Conservation (phyloP, 2,888 invertebrate species). For the Nemoura dubitans region DNA sequence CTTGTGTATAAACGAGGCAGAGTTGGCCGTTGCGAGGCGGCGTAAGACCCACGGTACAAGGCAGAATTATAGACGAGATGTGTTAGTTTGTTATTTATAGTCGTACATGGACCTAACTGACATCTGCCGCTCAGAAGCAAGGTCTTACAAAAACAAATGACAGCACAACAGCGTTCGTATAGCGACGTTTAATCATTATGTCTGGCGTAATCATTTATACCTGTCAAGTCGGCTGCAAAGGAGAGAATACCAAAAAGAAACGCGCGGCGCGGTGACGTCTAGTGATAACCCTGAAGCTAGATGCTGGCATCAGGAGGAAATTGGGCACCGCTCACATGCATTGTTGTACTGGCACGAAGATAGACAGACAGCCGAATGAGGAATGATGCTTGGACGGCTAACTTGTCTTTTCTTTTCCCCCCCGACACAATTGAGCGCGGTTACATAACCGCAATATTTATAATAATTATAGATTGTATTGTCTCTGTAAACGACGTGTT, state of each 20-base stretch:
- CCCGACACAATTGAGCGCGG: conserved; percentile 29
- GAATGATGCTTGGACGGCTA: conserved; percentile 30
- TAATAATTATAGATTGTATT: conserved; percentile 34
- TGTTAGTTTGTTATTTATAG: conserved; percentile 50
- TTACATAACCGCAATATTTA: conserved; percentile 33
- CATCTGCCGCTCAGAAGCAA: conserved; percentile 51
- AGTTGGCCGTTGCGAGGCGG: neutral
- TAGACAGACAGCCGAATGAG: conserved; percentile 34
- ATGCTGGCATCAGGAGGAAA: conserved; percentile 17
- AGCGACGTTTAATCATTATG: conserved; percentile 51
- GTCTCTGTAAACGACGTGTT: conserved; percentile 22
- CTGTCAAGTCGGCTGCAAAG: conserved; percentile 46
- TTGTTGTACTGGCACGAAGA: conserved; percentile 16
- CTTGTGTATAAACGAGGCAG: neutral
- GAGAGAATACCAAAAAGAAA: conserved; percentile 33
- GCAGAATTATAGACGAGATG: conserved; percentile 18
- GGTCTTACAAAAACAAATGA: conserved; percentile 51
- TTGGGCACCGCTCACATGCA: conserved; percentile 31
- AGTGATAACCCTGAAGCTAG: conserved; percentile 15
- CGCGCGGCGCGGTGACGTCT: neutral
- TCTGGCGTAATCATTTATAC: conserved; percentile 50
- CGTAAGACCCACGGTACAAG: neutral
- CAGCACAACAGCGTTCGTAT: conserved; percentile 50
- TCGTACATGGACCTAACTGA: conserved; percentile 46
- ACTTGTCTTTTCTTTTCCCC: conserved; percentile 14